Evolutionary conservation across 2,797 vertebrate species (phyloP), one percentile per base, ranked within the genome.

Genomic region (Rachycentron canadum): DNA sequence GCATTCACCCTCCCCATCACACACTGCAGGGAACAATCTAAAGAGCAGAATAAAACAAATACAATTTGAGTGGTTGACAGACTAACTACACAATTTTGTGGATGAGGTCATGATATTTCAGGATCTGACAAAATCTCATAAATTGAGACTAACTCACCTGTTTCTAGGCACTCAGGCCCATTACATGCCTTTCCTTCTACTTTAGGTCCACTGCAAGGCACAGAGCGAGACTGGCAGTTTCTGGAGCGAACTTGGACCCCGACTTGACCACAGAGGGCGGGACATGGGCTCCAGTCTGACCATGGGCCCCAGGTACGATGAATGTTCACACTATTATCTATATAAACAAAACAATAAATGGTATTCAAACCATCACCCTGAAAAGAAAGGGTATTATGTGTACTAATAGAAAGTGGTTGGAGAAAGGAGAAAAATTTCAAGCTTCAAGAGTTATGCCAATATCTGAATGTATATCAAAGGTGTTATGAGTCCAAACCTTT

Each of bases 241-340:
- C 98, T 96, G 68, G 95, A 94, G 36, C 97, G 97, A 66, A 94
- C 91, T 90, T 98, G 97, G 68, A 96, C 93, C 0, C 96, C 97
- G 0, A 94, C 93, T 76, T 96, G 95, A 58, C 95, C 96, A 78
- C 98, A 99, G 52, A 93, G 87, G 8, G 96, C 97, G 5, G 96
- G 94, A 67, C 98, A 99, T 41, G 91, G 90, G 0, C 95, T 96
- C 98, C 98, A 99, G 72, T 94, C 93, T 38, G 98, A 96, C 98
- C 98, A 99, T 0, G 84, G 92, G 59, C 95, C 96, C 97, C 98
- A 97, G 57, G 87, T 85, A 36, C 60, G 91, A 59, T 94, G 92
- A 32, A 88, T 68, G 47, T 70, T 83, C 26, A 49, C 45, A 58
- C 28, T 77, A 14, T 45, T 89, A 67, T 80, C 91, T 93, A 73